phyloP scores from a whole-genome alignment of 2,888 invertebrate genomes.

The Geotrupes spiniger region DNA sequence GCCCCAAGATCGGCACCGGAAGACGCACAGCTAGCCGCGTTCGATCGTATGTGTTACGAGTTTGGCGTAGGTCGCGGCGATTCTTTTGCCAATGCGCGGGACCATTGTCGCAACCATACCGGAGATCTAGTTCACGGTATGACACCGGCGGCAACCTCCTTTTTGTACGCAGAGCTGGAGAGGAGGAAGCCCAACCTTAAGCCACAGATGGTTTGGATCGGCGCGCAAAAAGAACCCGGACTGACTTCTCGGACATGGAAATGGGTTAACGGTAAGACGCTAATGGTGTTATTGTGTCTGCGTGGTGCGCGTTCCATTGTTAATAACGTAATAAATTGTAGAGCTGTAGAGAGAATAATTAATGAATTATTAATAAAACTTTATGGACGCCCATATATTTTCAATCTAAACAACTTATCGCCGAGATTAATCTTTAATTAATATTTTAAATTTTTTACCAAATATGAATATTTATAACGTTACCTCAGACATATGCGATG shows the following conservation, averaged over 20 bases:
- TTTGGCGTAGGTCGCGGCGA: slow-evolving; percentile 80
- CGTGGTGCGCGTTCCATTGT: neutral
- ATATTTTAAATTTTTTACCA: too few species aligned
- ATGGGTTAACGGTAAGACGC: slow-evolving; percentile 78
- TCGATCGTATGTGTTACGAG: slow-evolving; percentile 85
- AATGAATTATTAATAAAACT: neutral
- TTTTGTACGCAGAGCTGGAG: slow-evolving; percentile 76
- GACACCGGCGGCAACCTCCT: slow-evolving; percentile 56
- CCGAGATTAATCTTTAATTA: too few species aligned
- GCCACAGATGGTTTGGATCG: slow-evolving; percentile 88
- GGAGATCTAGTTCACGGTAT: slow-evolving; percentile 71
- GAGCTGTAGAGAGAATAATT: neutral
- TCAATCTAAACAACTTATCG: too few species aligned
- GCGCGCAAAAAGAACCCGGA: slow-evolving; percentile 84
- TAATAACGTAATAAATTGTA: slow-evolving; percentile 9
- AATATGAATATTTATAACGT: too few species aligned
- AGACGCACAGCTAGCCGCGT: slow-evolving; percentile 79
- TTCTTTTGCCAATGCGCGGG: slow-evolving; percentile 77
- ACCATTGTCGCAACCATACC: slow-evolving; percentile 66
- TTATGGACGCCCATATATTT: neutral
- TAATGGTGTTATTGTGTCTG: too few species aligned
- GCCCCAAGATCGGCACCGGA: slow-evolving; percentile 70
- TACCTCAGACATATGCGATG: too few species aligned
- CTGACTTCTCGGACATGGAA: slow-evolving; percentile 81
- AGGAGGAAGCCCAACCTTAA: slow-evolving; percentile 74